Base-by-base conservation (phyloP, 1,140 invertebrate species). In the Portunus trituberculatus region DNA sequence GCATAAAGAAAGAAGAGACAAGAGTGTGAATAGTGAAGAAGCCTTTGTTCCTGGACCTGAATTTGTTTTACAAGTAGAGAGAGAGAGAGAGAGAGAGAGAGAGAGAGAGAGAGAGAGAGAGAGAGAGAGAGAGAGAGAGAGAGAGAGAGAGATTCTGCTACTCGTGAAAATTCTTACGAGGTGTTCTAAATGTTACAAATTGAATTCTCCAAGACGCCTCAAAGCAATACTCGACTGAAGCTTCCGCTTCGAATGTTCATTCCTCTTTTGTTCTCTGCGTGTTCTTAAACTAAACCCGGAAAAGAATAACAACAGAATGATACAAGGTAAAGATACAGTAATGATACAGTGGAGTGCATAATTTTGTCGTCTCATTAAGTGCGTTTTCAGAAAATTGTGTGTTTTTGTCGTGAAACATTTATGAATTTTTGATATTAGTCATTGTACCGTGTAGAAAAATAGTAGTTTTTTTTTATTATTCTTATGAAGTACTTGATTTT, bases 101-200 rank as follows among this genome's bases (percentile, higher is more conserved):
- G 87, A 89, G 87, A 89, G 87, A 89, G 39, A 89, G 87, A 89
- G 87, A 48, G 45, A 48, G 45, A 48, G 20, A 48, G 45, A 89
- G 87, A 89, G 87, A 89, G 87, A 89, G 87, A 89, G 87, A 89
- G 87, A 89, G 87, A 89, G 87, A 76, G 67, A 76, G 67, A 76
- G 67, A 76, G 67, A 76, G 67, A 76, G 67, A 76, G 67, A 76
- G 52, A 76, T 76, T n/a, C 67, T 76, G 20, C 25, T 76, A 76
- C 67, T 76, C 67, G 67, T 76, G 67, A 76, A 76, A 76, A 76
- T 76, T 76, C 67, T 76, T 76, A 76, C 67, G 16, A n/a, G 67
- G 20, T 76, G 67, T 76, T 76, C 67, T 76, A 76, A 76, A n/a
- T 76, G 67, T 76, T n/a, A 76, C 67, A 76, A 76, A 76, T 76